Evolutionary conservation across 2,113 vertebrate species (phyloP), one percentile per base, ranked within the genome.

Genomic region (Sporophila hypoxantha): DNA sequence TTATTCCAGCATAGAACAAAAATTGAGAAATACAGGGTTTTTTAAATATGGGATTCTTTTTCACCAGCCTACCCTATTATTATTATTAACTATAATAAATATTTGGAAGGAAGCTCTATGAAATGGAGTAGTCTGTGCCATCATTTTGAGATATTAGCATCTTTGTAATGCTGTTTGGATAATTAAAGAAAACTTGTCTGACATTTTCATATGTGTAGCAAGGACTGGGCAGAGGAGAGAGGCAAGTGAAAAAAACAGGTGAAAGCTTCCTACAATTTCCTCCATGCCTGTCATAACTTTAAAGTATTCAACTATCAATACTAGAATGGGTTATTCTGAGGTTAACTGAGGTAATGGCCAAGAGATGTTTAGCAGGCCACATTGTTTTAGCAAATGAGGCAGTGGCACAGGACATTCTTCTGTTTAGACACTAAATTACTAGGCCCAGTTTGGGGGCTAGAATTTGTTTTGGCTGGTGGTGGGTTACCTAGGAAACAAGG

Each of bases 301-400:
- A n/a, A 75, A 83, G 30, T 0, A 0, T 55, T 75, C 22, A 61
- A 27, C 23, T 75, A 25, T 41, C 0, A 0, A 27, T 61, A 34
- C 18, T 49, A 50, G 77, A 83, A 55, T 36, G 53, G 27, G 13
- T 46, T 39, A 25, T 66, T 79, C 20, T 62, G 65, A 52, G 47
- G 29, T 71, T 71, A 79, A 85, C 21, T 46, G 61, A 61, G 64
- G 49, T 65, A 52, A 44, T 77, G 46, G 22, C 62, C 41, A 60
- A 53, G 66, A 84, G 42, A 7, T 68, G 53, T 78, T 90, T 44
- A 88, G 27, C 36, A 86, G 47, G 13, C 44, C 27, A 13, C 10
- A 22, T 50, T 37, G 44, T 73, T 77, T 75, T 55, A 59, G 66
- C 37, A 59, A 76, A 89, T 14, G 34, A 87, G 34, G 67, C 29